These are phyloP conservation scores for Eristalinus aeneus DNA, from an alignment of 2,888 invertebrate species.

Conservation along the genomic window DNA sequence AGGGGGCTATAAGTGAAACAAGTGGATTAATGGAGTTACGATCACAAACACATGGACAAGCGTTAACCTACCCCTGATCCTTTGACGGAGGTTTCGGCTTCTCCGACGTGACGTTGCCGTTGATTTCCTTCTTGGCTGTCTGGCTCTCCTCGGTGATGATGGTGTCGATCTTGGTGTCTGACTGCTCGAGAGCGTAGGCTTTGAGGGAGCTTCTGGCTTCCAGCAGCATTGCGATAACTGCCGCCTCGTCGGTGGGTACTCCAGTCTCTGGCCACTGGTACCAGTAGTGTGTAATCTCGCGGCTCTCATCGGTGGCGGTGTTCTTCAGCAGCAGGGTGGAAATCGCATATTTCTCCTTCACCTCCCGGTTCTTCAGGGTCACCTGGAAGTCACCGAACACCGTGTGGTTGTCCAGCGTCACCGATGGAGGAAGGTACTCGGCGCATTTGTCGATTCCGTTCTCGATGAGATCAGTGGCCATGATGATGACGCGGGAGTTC, in stretches of 20 bases:
- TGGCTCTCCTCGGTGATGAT: conserved; percentile 48
- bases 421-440: conserved; percentile 95
- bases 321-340: conserved; percentile 92
- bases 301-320: conserved; percentile 89
- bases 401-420: conserved; percentile 93
- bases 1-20: conserved; percentile 83
- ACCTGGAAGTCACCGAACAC: conserved; percentile 92
- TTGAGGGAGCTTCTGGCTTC: conserved; percentile 86
- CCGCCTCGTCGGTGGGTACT: conserved; percentile 90
- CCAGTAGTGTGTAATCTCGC: conserved; percentile 96
- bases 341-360: conserved; percentile 94
- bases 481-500: conserved; percentile 92
- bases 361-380: conserved; percentile 92
- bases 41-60: conserved; percentile 72
- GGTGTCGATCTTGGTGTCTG: conserved; percentile 74
- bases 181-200: conserved; percentile 78
- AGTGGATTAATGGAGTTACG: conserved; percentile 63
- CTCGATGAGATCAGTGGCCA: conserved; percentile 94
- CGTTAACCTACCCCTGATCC: conserved; percentile 79
- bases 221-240: conserved; percentile 92
- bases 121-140: conserved; percentile 74
- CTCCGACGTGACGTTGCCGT: conserved; percentile 75
- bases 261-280: conserved; percentile 95
- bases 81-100: conserved; percentile 73
- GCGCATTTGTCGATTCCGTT: conserved; percentile 94